phyloP scores from a whole-genome alignment of 2,797 vertebrate species.

The Gila robusta region DNA sequence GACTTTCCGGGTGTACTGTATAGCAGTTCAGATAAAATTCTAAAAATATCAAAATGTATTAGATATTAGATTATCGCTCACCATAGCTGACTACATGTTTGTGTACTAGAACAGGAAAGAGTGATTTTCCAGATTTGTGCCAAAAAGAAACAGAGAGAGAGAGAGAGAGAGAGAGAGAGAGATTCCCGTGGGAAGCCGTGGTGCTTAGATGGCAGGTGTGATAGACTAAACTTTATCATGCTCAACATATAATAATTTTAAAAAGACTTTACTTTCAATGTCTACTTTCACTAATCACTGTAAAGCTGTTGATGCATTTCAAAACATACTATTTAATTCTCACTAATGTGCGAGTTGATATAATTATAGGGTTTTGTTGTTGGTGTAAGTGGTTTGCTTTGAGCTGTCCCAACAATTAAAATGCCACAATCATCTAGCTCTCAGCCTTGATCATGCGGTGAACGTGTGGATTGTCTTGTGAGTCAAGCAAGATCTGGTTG shows the following conservation, averaged over 20 bases:
- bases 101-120: neutral
- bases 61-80: neutral
- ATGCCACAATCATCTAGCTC: slow-evolving; percentile 13
- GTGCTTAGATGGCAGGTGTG: slow-evolving; percentile 7
- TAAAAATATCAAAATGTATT: neutral
- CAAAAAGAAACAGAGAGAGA: neutral
- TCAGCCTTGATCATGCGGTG: neutral
- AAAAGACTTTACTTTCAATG: slow-evolving; percentile 26
- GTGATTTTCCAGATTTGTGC: neutral
- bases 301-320: slow-evolving; percentile 42
- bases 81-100: neutral
- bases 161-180: neutral
- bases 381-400: slow-evolving; percentile 39
- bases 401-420: slow-evolving; percentile 34
- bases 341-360: slow-evolving; percentile 20
- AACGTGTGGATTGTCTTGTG: neutral
- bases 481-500: neutral
- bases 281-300: slow-evolving; percentile 35
- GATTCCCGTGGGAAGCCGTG: slow-evolving; percentile 42
- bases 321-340: slow-evolving; percentile 37
- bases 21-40: neutral
- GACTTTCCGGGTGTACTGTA: neutral
- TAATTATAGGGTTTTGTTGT: slow-evolving; percentile 31
- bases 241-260: slow-evolving; percentile 5
- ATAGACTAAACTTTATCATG: neutral